Evolutionary conservation across 2,797 vertebrate species (phyloP), one percentile per base, ranked within the genome.

Genomic region (Anisognathus igniventris): DNA sequence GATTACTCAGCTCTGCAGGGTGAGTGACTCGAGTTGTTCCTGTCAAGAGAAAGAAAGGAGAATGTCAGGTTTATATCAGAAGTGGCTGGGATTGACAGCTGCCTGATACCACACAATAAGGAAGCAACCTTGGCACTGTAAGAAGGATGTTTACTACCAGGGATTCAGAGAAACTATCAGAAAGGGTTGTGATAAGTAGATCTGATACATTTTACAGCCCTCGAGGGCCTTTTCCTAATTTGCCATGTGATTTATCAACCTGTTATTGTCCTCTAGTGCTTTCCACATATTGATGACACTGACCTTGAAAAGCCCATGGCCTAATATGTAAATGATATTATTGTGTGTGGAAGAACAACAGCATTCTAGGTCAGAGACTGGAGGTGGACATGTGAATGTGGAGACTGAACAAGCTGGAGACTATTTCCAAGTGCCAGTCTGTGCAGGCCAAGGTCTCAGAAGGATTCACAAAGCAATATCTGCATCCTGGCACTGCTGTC

Each of bases 141-240:
- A 92, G 66, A 65, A 86, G 92, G 89, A 92, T 93, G 89, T 95
- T 97, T 96, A 76, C 62, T 61, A 70, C 37, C 15, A 11, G 56
- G 50, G 66, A 73, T 67, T 92, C 51, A 84, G 66, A 95, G 60
- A 90, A 95, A 70, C 76, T 91, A 80, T 79, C 42, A 86, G 79
- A 92, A 88, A 88, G 51, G 33, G 20, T 72, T 84, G 70, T 45
- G 87, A 86, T 94, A 92, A 91, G 87, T 86, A 73, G 54, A 88
- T 93, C 89, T 86, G 87, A 91, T 94, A 90, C 8, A 50, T 62
- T 95, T 88, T 81, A 70, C 51, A 95, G 66, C 76, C 70, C 87
- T 95, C 92, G 82, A 94, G 93, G 93, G 95, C 76, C 87, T 96
- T 97, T 91, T 96, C 79, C 91, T 94, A 94, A 91, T 96, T 81